Evolutionary conservation across 2,113 vertebrate genomes (phyloP).

Genomic region (Strigops habroptila): DNA sequence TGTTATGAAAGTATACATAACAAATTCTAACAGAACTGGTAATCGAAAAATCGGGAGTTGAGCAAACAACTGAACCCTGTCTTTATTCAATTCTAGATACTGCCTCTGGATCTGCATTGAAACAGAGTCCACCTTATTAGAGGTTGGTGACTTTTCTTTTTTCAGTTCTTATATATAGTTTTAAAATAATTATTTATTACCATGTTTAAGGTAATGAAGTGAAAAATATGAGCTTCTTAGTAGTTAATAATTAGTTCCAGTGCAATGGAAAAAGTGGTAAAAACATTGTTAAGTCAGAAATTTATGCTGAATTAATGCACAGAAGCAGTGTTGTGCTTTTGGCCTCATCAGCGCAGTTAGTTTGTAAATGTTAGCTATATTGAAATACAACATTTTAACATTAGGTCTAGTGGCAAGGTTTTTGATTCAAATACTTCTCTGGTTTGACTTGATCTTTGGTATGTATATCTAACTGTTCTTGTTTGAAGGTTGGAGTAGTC

Average conservation of each 20-base stretch:
- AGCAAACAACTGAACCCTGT: neutral
- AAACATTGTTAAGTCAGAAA: neutral
- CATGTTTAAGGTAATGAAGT: neutral
- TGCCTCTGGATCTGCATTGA: neutral
- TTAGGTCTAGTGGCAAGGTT: neutral
- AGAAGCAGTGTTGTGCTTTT: neutral
- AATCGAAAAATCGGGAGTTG: neutral
- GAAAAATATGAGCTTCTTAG: neutral
- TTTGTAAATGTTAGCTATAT: neutral
- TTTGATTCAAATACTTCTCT: neutral
- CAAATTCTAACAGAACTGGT: neutral
- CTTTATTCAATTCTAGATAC: slow-evolving; percentile 18
- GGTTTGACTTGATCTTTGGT: neutral
- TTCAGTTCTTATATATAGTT: neutral
- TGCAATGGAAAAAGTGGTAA: neutral
- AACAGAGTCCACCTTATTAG: neutral
- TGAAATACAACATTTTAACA: neutral
- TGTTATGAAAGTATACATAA: neutral
- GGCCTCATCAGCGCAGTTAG: neutral
- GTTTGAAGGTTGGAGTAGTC: neutral
- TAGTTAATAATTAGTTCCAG: neutral
- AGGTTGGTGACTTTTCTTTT: slow-evolving; percentile 20
- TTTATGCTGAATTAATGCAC: neutral
- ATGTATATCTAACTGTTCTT: neutral
- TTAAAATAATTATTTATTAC: neutral